Evolutionary conservation across 1,140 invertebrate species (phyloP).

Genomic region (Chironomus striatipennis): DNA sequence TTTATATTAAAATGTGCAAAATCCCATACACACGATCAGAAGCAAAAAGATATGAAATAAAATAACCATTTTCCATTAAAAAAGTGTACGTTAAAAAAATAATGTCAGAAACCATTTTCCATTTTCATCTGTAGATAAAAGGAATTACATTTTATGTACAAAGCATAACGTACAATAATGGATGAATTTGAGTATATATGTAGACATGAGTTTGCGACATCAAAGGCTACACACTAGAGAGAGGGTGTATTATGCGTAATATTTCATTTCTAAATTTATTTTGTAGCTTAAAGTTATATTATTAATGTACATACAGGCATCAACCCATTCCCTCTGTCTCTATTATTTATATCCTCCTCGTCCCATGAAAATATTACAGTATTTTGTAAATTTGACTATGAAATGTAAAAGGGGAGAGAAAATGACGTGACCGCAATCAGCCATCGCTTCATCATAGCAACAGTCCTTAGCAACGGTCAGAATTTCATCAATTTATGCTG

Average conservation of each 20-base stretch:
- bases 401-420: not conserved
- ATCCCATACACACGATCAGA: not conserved
- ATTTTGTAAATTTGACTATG: not conserved
- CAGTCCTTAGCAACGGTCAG: not conserved
- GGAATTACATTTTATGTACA: not conserved
- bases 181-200: too few species aligned
- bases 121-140: not conserved
- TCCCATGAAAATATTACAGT: not conserved
- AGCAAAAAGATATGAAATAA: not conserved
- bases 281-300: too few species aligned
- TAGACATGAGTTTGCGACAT: too few species aligned
- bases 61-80: constrained; percentile 5
- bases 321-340: too few species aligned
- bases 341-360: not conserved
- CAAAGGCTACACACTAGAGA: not conserved
- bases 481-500: not conserved
- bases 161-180: too few species aligned
- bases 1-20: too few species aligned
- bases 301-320: too few species aligned
- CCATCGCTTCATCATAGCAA: constrained; percentile 9
- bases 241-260: not conserved
- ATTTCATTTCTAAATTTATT: too few species aligned
- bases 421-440: constrained; percentile 18
- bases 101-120: not conserved
- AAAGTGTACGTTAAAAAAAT: not conserved